phyloP scores from a whole-genome alignment of 2,888 invertebrate species.

The Anthrax anthrax region DNA sequence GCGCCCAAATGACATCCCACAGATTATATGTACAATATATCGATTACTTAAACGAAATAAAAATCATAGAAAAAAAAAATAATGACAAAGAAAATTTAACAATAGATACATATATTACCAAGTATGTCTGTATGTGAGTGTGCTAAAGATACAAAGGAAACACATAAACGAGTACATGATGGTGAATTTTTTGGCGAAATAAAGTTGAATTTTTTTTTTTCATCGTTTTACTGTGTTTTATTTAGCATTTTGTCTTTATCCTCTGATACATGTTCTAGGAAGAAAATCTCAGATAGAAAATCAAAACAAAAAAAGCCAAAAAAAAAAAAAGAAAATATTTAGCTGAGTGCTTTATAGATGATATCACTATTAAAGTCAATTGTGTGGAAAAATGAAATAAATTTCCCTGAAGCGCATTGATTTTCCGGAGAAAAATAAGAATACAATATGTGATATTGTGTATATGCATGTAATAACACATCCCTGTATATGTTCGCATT shows the following conservation, averaged over 20 bases:
- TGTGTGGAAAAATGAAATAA: conserved; percentile 20
- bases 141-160: too few relatives aligned
- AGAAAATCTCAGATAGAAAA: too few relatives aligned
- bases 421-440: conserved; percentile 10
- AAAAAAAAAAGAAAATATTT: too few relatives aligned
- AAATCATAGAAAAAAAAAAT: background rate
- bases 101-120: conserved; percentile 5
- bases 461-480: background rate
- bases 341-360: conserved; percentile 10
- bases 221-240: background rate
- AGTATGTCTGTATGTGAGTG: too few relatives aligned
- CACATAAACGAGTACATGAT: too few relatives aligned
- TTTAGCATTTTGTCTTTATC: too few relatives aligned
- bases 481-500: too few relatives aligned
- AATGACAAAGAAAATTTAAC: background rate
- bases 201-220: background rate
- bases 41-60: conserved; percentile 5
- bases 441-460: too few relatives aligned
- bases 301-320: too few relatives aligned
- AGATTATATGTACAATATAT: background rate
- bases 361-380: conserved; percentile 21
- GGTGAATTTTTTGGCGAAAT: too few relatives aligned
- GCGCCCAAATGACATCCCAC: background rate
- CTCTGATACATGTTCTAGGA: too few relatives aligned
- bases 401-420: conserved; percentile 15